Evolutionary conservation across 2,888 invertebrate species (phyloP).

Genomic region (Scrobipalpa atriplicella): DNA sequence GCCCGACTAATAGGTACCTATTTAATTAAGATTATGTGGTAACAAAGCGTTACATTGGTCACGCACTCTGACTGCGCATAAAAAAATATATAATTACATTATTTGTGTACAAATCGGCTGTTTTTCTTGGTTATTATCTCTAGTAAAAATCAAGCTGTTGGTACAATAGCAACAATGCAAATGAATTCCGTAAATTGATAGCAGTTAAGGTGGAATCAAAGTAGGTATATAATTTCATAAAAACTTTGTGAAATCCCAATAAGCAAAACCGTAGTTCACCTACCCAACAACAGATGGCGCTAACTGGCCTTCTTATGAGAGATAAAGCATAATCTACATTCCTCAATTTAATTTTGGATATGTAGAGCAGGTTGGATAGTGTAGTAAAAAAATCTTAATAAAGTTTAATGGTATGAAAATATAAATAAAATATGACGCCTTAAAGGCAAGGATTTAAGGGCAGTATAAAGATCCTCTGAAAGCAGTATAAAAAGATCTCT

Average conservation of each 20-base stretch:
- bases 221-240: no score
- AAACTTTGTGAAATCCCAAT: background rate
- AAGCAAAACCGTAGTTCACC: constrained; percentile 18
- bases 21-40: constrained; percentile 43
- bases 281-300: constrained; percentile 40
- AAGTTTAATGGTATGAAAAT: no score
- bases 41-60: constrained; percentile 47
- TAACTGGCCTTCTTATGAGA: background rate
- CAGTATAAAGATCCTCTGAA: background rate
- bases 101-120: constrained; percentile 27
- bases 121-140: constrained; percentile 19
- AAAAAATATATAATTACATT: constrained; percentile 31
- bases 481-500: no score
- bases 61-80: constrained; percentile 35
- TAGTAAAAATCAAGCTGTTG: constrained; percentile 18
- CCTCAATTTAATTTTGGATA: background rate
- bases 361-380: no score
- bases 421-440: no score
- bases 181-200: background rate
- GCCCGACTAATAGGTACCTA: constrained; percentile 41
- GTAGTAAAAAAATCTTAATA: no score
- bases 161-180: background rate
- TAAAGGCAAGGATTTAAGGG: no score
- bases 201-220: background rate
- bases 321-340: background rate